Conservation (phyloP, 2,113 vertebrate species). For the Coracopsis vasa region DNA sequence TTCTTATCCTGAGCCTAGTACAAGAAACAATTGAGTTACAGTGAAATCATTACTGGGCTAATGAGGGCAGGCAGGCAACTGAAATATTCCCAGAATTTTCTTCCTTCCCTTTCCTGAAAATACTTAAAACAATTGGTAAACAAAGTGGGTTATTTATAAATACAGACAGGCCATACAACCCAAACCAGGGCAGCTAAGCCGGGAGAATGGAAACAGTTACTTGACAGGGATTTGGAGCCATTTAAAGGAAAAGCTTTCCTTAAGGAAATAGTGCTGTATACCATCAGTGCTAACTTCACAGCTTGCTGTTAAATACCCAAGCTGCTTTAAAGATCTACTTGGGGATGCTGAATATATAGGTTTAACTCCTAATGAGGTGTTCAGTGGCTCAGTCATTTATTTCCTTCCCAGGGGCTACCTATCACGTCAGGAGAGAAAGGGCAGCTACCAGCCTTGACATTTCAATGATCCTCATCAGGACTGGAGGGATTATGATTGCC, state of each 20-base stretch:
- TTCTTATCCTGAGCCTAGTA: neutral
- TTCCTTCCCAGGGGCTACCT: neutral
- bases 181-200: neutral
- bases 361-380: neutral
- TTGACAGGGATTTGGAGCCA: neutral
- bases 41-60: neutral
- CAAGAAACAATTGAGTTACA: slow-evolving; percentile 32
- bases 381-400: neutral
- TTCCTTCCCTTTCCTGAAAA: slow-evolving; percentile 45
- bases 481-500: neutral
- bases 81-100: neutral
- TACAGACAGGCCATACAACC: neutral
- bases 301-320: neutral
- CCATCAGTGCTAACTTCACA: neutral
- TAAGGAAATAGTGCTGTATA: neutral
- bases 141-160: slow-evolving; percentile 32
- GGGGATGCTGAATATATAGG: neutral
- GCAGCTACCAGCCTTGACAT: neutral
- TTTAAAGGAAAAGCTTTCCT: neutral
- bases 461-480: neutral
- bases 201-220: neutral
- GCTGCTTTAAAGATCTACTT: neutral
- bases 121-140: slow-evolving; percentile 33
- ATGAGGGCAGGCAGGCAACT: neutral
- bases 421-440: neutral